A percentile compares a stretch with the other conserved stretches of the same genome.
Conservation (phyloP, 2,797 vertebrate species). For the Harpagifer antarcticus region DNA sequence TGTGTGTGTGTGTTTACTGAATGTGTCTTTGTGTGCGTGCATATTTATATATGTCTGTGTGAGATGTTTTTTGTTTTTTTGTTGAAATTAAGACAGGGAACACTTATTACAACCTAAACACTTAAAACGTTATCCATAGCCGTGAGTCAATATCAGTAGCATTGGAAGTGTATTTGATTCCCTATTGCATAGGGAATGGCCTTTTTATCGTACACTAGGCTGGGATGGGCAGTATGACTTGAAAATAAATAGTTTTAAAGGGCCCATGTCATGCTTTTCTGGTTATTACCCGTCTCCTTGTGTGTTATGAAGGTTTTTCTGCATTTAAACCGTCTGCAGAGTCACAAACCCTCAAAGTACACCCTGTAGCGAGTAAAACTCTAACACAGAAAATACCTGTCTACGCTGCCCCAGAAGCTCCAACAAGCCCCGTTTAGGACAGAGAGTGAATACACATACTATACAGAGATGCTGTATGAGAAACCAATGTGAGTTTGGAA, state of each 20-base stretch:
- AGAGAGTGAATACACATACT: too few species aligned
- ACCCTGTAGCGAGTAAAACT: too few species aligned
- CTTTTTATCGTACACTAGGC: conserved; percentile 22
- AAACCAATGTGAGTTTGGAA: too few species aligned
- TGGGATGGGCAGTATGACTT: conserved; percentile 41
- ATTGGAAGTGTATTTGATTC: conserved; percentile 12
- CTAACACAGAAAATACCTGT: too few species aligned
- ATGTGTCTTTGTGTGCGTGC: conserved; percentile 34
- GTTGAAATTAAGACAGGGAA: conserved; percentile 46
- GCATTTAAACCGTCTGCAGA: too few species aligned
- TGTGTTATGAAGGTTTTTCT: too few species aligned
- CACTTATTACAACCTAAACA: conserved; percentile 21
- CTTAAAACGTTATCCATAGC: conserved; percentile 15
- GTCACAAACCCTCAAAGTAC: too few species aligned
- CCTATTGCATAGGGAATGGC: not conserved
- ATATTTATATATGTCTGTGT: conserved; percentile 37
- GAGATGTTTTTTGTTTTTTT: conserved; percentile 40
- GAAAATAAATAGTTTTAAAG: not conserved
- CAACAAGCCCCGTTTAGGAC: too few species aligned
- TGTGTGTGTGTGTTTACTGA: conserved; percentile 19
- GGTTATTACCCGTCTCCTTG: too few species aligned
- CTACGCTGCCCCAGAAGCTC: too few species aligned
- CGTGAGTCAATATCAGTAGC: conserved; percentile 17
- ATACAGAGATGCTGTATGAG: too few species aligned
- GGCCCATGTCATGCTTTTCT: too few species aligned